Base-by-base conservation (phyloP, 2,888 invertebrate genomes). In the Parnassius apollo region DNA sequence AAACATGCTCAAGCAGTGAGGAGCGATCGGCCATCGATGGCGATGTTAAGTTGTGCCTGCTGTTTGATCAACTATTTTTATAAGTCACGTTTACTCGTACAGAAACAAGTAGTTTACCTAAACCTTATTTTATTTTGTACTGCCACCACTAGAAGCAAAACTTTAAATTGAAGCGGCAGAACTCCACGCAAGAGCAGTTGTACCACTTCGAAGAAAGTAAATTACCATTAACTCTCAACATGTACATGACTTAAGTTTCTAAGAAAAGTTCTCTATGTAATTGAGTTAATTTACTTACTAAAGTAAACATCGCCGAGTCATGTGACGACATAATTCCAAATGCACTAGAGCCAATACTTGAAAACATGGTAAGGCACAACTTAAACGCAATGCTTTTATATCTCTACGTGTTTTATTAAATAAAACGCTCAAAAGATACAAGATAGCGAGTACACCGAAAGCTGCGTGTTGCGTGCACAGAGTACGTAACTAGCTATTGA, bases 1-100 rank as follows among this genome's bases (percentile, higher is more conserved):
- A 86, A 84, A 85, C 91, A 91, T 91, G 91, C 91, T 81, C 72
- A 89, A 90, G 90, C 90, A 69, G 78, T 80, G 77, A 75, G 71
- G 87, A 90, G 88, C 91, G 90, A 90, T 85, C 89, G 91, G 89
- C 81, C 88, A 75, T 80, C 78, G 72, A 77, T 77, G 73, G 74
- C 77, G 67, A 71, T 69, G 81, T 86, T 85, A 87, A 88, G 82
- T 88, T 88, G 87, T 85, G 86, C 86, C 88, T 68, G 64, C 61
- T 67, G 70, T 68, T 69, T 73, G 73, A 69, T 63, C 67, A 69
- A 50, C 18, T 53, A 45, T 52, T 48, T 56, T 57, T 25, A 55
- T 48, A 10, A n/a, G 50, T 54, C n/a, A 50, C 71, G 65, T 63
- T 64, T 67, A 62, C 18, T 18, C 18, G 18, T 18, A 18, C 72